These are phyloP conservation scores for Hystrix cristata DNA, from an alignment of 2,113 vertebrate species.

Conservation along the genomic window DNA sequence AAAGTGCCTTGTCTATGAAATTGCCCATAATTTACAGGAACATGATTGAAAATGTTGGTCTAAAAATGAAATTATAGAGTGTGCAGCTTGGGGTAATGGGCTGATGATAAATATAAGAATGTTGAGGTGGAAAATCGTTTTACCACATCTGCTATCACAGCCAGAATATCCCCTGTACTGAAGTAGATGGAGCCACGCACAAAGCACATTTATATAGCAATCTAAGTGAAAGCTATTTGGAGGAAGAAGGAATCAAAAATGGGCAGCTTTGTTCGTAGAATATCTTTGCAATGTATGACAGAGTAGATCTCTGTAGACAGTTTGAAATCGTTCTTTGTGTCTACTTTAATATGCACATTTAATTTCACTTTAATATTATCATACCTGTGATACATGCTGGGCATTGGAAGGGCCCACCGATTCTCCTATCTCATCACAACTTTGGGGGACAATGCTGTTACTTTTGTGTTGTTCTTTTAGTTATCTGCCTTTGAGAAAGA, in stretches of 20 bases:
- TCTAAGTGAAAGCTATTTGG: not conserved
- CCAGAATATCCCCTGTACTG: not conserved
- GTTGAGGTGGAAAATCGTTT: not conserved
- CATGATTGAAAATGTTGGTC: not conserved
- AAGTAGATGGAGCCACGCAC: not conserved
- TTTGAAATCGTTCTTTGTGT: fast-evolving
- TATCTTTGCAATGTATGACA: fast-evolving
- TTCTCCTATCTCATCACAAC: not conserved
- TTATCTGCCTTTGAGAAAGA: constrained; percentile 80
- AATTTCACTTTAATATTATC: not conserved
- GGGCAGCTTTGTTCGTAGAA: not conserved
- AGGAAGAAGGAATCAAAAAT: not conserved
- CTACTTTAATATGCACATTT: fast-evolving
- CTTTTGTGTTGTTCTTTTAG: constrained; percentile 68
- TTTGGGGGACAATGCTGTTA: constrained; percentile 66
- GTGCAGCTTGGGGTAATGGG: not conserved
- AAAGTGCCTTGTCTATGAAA: not conserved
- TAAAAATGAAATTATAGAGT: not conserved
- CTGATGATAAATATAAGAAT: not conserved
- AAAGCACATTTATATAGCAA: not conserved
- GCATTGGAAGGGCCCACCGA: not conserved
- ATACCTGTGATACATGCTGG: fast-evolving
- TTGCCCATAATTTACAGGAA: not conserved
- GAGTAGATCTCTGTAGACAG: not conserved
- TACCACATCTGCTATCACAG: fast-evolving